These are phyloP conservation scores for Syngnathus floridae DNA, from an alignment of 2,113 vertebrate species.

Conservation along the genomic window DNA sequence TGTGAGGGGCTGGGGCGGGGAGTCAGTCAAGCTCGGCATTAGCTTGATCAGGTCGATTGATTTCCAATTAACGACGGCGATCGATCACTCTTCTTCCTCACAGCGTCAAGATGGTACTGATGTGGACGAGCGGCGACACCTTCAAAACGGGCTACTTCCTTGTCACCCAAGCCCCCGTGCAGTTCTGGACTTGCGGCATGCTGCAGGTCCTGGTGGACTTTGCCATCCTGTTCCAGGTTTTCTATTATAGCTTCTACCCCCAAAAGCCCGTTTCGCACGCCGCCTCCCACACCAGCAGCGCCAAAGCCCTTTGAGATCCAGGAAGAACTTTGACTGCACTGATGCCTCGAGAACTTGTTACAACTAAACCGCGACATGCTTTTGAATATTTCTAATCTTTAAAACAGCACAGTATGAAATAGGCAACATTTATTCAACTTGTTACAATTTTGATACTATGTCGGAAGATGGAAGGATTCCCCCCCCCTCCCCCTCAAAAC, in stretches of 20 bases:
- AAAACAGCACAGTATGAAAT: not conserved
- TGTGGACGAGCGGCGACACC: constrained; percentile 96
- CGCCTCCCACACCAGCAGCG: constrained; percentile 76
- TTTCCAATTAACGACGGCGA: not conserved
- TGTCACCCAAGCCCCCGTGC: constrained; percentile 86
- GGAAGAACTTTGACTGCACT: not conserved
- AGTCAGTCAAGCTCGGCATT: constrained; percentile 3
- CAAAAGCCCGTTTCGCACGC: constrained; percentile 81
- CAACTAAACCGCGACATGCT: constrained; percentile 19
- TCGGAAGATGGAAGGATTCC: not conserved
- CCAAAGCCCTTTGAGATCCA: constrained; percentile 84
- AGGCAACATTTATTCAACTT: not conserved
- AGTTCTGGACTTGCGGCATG: constrained; percentile 92
- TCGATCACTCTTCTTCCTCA: not conserved
- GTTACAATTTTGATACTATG: not conserved
- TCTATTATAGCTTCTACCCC: constrained; percentile 81
- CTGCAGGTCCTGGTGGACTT: constrained; percentile 91
- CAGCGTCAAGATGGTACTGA: constrained; percentile 96
- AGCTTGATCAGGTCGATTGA: not conserved
- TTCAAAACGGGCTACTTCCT: constrained; percentile 97
- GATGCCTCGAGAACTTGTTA: constrained; percentile 23
- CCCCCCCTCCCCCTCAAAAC: too few species aligned
- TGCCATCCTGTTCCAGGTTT: constrained; percentile 88
- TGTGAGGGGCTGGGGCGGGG: not conserved
- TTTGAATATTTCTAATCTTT: constrained; percentile 24